Evolutionary conservation across 2,797 vertebrate genomes (phyloP).

Genomic region (Lagorchestes hirsutus): DNA sequence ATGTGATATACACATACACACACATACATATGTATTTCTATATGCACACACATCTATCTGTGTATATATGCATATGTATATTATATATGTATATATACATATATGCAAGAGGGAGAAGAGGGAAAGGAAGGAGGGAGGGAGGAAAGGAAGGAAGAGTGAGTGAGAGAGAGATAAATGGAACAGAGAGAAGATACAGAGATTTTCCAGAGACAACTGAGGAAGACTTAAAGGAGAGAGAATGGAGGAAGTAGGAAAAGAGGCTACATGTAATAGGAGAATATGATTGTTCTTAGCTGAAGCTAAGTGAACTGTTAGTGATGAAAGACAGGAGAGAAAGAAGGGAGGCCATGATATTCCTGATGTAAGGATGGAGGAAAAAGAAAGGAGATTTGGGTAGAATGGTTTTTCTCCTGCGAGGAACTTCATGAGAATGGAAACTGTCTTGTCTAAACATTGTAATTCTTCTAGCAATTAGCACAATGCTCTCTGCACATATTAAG

Average conservation of each 20-base stretch:
- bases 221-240: background rate
- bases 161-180: background rate
- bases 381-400: background rate
- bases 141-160: background rate
- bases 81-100: no score
- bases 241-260: background rate
- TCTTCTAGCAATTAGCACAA: background rate
- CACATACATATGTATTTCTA: background rate
- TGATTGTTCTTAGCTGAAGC: conserved; percentile 5
- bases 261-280: background rate
- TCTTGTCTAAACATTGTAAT: background rate
- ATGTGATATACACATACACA: background rate
- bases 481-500: background rate
- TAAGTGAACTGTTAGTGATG: background rate
- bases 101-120: background rate
- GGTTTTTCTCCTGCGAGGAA: background rate
- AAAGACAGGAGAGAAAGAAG: background rate
- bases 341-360: background rate
- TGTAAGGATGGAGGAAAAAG: background rate
- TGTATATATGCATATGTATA: background rate
- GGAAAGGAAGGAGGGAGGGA: background rate
- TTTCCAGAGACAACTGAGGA: background rate
- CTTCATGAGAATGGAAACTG: background rate
- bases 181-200: background rate
- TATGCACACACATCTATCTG: background rate